Conservation (phyloP, 2,113 vertebrate genomes). For the Uropsilus gracilis region DNA sequence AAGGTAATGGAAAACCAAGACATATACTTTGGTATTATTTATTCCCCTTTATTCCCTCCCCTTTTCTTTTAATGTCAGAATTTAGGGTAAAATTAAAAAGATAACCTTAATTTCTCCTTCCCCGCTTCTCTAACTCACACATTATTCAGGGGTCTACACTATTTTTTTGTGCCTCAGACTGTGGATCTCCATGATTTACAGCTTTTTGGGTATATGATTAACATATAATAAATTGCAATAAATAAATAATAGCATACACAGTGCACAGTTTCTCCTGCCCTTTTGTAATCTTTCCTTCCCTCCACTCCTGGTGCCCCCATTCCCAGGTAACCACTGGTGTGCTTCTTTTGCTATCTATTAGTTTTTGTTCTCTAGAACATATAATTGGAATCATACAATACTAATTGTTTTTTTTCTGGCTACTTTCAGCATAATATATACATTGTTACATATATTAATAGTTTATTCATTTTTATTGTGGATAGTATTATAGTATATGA, state of each 20-base stretch:
- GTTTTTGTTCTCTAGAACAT: not conserved
- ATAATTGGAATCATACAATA: not conserved
- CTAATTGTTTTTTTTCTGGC: not conserved
- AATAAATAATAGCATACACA: no score
- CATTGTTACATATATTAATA: not conserved
- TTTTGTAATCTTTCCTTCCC: not conserved
- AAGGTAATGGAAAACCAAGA: slow-evolving; percentile 18
- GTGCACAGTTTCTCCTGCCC: not conserved
- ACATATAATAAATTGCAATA: not conserved
- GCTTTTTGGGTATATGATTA: not conserved
- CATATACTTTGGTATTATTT: not conserved
- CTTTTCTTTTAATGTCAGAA: not conserved
- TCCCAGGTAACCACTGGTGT: not conserved
- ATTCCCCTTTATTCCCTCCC: not conserved
- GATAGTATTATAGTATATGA: not conserved
- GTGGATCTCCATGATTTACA: not conserved
- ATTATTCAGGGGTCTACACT: not conserved
- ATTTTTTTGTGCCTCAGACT: not conserved
- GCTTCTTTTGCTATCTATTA: not conserved
- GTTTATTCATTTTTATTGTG: slow-evolving; percentile 2
- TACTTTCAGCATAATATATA: slow-evolving; percentile 20
- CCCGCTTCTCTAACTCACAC: not conserved
- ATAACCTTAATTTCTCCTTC: not conserved
- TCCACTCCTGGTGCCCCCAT: not conserved
- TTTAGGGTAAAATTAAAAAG: not conserved